A percentile compares a stretch with the other conserved stretches of the same genome.
Conservation (phyloP, 2,113 vertebrate species). For the Dendrocopos noguchii region DNA sequence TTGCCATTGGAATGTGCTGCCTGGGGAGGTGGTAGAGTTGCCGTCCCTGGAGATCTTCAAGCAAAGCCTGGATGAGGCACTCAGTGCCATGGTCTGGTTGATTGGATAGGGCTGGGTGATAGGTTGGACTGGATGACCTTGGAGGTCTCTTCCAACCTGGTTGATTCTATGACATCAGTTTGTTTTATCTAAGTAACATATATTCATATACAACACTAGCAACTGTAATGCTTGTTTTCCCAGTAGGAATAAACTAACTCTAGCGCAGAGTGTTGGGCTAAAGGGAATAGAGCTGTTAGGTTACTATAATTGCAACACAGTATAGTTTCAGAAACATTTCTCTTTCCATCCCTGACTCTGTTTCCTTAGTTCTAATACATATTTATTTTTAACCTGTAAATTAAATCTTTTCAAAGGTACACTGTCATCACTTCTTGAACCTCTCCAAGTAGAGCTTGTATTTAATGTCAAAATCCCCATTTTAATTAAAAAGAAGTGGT, state of each 20-base stretch:
- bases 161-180: too few species aligned
- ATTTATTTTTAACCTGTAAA: neutral
- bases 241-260: neutral
- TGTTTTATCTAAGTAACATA: too few species aligned
- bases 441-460: neutral
- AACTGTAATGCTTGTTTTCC: neutral
- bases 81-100: too few species aligned
- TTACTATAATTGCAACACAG: neutral
- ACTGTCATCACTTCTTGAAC: neutral
- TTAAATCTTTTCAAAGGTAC: neutral
- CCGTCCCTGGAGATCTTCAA: too few species aligned
- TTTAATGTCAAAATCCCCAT: neutral
- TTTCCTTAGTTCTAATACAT: neutral
- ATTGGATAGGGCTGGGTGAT: too few species aligned
- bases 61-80: too few species aligned
- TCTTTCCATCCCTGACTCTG: neutral
- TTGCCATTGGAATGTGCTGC: too few species aligned
- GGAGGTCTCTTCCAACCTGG: too few species aligned
- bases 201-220: neutral
- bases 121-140: too few species aligned
- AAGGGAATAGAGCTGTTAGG: neutral
- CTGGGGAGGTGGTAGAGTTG: too few species aligned
- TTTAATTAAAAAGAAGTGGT: neutral
- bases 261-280: neutral
- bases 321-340: neutral